Base-by-base conservation (phyloP, 2,888 invertebrate species). In the Harmothoe impar region DNA sequence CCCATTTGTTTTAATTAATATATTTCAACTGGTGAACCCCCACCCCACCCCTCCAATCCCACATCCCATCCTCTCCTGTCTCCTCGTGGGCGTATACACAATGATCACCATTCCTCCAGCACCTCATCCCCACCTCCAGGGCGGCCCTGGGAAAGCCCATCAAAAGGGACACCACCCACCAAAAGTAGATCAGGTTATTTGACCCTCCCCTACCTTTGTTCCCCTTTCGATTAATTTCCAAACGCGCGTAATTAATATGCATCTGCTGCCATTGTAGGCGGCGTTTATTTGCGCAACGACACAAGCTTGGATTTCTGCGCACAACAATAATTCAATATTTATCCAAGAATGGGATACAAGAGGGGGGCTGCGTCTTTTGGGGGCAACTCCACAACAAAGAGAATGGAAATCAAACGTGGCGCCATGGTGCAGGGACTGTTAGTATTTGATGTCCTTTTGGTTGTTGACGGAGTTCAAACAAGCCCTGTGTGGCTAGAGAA, bases 201-300 rank as follows among this genome's bases (percentile, higher is more conserved):
- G 62, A 62, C 62, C 62, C 62, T n/a, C 62, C 62, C 23, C 20
- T 62, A 62, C 62, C 62, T 62, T 62, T 62, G 62, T 62, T n/a
- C 62, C 62, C 62, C 62, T 62, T 62, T 62, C 62, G 62, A 62
- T 62, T 62, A 62, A 62, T 62, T 62, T 62, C 62, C 62, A 62
- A 62, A 62, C 20, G 62, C 62, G 3, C 23, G 62, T 62, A 62
- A 62, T 62, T 62, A 62, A 5, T 62, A 62, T 62, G 62, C 62
- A 15, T 62, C 62, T 62, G n/a, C 62, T n/a, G 62, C 62, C 62
- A 62, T 62, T 62, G 62, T 12, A n/a, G 62, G 62, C 20, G 62
- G 23, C n/a, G 3, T 62, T 62, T n/a, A n/a, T 62, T 62, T 20
- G n/a, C 23, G 23, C 23, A n/a, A 15, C 62, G 62, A 62, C 62